Evolutionary conservation across 2,888 invertebrate species (phyloP).

Genomic region (Cinara cedri): DNA sequence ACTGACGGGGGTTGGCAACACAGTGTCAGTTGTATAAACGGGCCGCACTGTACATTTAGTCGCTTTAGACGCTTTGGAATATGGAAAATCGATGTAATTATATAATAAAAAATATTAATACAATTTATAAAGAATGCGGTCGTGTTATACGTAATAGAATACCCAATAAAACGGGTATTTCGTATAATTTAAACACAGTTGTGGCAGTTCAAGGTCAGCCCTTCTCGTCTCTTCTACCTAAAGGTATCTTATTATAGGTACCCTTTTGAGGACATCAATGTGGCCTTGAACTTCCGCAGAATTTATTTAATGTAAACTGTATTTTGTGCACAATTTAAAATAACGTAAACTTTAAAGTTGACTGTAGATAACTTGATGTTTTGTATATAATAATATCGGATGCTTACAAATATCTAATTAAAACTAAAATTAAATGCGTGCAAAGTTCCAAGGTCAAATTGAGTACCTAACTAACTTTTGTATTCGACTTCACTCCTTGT

Average conservation of each 20-base stretch:
- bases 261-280: conserved; percentile 3
- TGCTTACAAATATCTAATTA: conserved; percentile 38
- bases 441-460: conserved; percentile 30
- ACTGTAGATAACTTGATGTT: conserved; percentile 40
- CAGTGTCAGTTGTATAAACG: conserved; percentile 53
- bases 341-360: background rate
- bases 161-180: conserved; percentile 5
- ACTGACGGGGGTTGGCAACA: conserved; percentile 53
- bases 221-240: conserved; percentile 41
- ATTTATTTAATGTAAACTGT: conserved; percentile 28
- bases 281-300: conserved; percentile 50
- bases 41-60: conserved; percentile 56
- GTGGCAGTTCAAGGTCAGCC: conserved; percentile 53
- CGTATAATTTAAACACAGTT: conserved; percentile 12
- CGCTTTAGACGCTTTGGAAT: conserved; percentile 56
- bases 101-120: conserved; percentile 41
- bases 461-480: conserved; percentile 4
- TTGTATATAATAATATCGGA: conserved; percentile 46
- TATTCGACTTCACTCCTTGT: conserved; percentile 3
- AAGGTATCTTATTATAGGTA: background rate
- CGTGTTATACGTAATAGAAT: background rate
- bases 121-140: background rate
- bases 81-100: conserved; percentile 50
- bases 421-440: conserved; percentile 16
- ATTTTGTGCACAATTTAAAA: conserved; percentile 24